phyloP scores from a whole-genome alignment of 2,797 vertebrate genomes.

The Eupleurogrammus muticus region DNA sequence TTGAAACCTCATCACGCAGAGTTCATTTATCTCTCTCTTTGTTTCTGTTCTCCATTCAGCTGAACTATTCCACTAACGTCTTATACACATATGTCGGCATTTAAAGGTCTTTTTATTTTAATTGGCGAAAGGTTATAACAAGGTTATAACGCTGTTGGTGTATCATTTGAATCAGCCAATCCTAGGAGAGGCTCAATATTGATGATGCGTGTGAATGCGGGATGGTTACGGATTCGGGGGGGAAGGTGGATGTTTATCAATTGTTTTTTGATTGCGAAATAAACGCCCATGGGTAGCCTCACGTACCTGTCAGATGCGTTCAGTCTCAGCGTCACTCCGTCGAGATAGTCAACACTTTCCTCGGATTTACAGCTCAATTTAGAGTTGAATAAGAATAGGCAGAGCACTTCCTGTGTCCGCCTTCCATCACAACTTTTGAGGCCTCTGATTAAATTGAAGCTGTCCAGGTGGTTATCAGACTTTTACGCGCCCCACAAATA shows the following conservation, averaged over 20 bases:
- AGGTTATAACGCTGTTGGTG: too few species aligned
- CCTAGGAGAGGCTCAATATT: too few species aligned
- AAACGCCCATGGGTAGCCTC: slow-evolving; percentile 40
- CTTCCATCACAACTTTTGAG: slow-evolving; percentile 36
- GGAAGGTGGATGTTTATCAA: too few species aligned
- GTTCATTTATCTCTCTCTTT: not conserved
- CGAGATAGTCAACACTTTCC: slow-evolving; percentile 43
- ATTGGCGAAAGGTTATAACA: too few species aligned
- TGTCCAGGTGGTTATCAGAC: slow-evolving; percentile 75
- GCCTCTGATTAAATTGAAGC: slow-evolving; percentile 49
- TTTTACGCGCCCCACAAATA: slow-evolving; percentile 54
- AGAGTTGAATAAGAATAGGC: slow-evolving; percentile 47
- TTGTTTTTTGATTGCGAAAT: slow-evolving; percentile 50
- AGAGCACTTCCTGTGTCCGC: slow-evolving; percentile 45
- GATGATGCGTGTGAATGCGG: too few species aligned
- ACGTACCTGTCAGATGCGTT: slow-evolving; percentile 47
- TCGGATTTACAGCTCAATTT: slow-evolving; percentile 63
- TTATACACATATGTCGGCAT: too few species aligned
- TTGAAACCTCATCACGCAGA: slow-evolving; percentile 23
- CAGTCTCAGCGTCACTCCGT: slow-evolving; percentile 40
- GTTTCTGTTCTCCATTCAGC: too few species aligned
- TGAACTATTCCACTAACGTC: too few species aligned
- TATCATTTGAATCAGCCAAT: too few species aligned
- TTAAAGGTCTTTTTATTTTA: too few species aligned
- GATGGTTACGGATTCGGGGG: too few species aligned